These are phyloP conservation scores for Xestia c-nigrum DNA, from an alignment of 2,888 invertebrate species.

Conservation along the genomic window DNA sequence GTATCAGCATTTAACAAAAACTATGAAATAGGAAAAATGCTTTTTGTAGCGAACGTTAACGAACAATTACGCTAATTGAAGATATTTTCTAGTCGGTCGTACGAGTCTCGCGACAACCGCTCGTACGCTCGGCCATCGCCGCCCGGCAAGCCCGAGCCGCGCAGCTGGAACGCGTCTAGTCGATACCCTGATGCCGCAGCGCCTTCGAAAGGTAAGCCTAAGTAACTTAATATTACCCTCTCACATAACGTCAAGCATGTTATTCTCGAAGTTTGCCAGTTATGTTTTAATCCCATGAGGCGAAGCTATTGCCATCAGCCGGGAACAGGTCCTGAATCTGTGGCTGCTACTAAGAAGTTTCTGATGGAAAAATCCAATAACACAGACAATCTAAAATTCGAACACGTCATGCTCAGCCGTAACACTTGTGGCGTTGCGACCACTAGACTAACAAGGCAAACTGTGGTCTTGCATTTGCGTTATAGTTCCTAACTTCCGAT, in stretches of 20 bases:
- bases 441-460: background rate
- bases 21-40: background rate
- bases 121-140: constrained; percentile 83
- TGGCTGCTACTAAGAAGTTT: background rate
- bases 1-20: background rate
- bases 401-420: background rate
- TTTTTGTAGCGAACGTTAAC: background rate
- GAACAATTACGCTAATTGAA: background rate
- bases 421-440: background rate
- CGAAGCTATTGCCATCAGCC: background rate
- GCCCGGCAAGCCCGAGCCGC: constrained; percentile 84
- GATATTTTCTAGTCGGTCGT: constrained; percentile 76
- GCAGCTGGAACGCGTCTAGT: constrained; percentile 82
- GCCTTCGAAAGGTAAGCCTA: constrained; percentile 79
- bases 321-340: background rate
- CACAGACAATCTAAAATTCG: background rate
- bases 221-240: background rate
- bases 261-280: background rate
- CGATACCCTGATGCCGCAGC: constrained; percentile 82
- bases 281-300: background rate
- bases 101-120: constrained; percentile 83
- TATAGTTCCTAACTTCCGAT: background rate
- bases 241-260: background rate
- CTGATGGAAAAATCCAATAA: background rate
- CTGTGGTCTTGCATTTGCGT: background rate